Conservation (phyloP, 2,888 invertebrate species). For the Noctua fimbriata region DNA sequence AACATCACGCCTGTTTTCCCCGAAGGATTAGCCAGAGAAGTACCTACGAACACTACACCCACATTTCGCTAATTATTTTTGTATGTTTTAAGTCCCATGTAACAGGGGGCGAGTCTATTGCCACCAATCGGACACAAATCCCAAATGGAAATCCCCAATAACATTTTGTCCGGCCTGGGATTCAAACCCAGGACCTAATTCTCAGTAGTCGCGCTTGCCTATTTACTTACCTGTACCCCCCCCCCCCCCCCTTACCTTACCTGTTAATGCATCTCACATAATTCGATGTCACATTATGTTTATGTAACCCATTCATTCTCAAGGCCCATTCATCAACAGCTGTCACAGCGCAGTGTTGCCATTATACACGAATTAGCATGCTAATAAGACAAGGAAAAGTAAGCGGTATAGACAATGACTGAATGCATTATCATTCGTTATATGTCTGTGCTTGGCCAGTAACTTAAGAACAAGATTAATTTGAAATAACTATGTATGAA, state of each 20-base stretch:
- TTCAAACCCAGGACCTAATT: neutral
- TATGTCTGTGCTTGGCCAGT: neutral
- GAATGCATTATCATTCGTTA: slow-evolving; percentile 10
- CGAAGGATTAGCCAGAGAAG: no score
- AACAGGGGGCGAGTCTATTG: no score
- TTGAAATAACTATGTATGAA: no score
- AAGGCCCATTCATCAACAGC: slow-evolving; percentile 18
- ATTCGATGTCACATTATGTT: slow-evolving; percentile 9
- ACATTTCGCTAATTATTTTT: no score
- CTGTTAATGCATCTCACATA: slow-evolving; percentile 7
- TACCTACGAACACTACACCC: no score
- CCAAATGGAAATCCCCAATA: neutral
- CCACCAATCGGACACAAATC: neutral
- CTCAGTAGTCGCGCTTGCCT: neutral
- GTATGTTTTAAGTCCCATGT: no score
- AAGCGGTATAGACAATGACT: slow-evolving; percentile 6
- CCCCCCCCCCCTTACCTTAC: no score
- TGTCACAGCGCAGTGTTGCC: slow-evolving; percentile 24
- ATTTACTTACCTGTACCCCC: neutral
- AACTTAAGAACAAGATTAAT: neutral
- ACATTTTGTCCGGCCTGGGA: neutral
- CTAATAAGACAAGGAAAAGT: slow-evolving; percentile 30
- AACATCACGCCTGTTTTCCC: no score
- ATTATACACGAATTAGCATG: slow-evolving; percentile 39
- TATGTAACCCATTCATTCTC: slow-evolving; percentile 18